A percentile compares a stretch with the other conserved stretches of the same genome.
Evolutionary conservation across 2,113 vertebrate genomes (phyloP).

Genomic region (Pomatostomus ruficeps): DNA sequence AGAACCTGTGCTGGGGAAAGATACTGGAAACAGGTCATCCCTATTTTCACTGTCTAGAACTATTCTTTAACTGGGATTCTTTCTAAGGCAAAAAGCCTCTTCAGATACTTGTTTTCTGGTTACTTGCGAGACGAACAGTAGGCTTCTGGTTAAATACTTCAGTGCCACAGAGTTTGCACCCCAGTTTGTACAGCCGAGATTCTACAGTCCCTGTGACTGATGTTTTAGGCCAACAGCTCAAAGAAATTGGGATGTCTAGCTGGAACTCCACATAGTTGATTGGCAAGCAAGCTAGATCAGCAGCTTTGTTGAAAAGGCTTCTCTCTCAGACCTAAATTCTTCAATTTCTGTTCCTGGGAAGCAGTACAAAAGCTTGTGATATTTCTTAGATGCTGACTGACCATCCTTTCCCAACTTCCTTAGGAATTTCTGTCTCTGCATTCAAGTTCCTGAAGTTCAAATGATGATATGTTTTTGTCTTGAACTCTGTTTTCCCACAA

Average conservation of each 20-base stretch:
- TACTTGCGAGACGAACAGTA: neutral
- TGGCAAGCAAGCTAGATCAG: neutral
- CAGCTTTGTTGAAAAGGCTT: neutral
- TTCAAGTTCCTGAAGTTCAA: constrained; percentile 41
- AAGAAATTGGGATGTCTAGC: neutral
- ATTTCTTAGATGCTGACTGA: constrained; percentile 15
- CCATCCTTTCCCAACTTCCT: neutral
- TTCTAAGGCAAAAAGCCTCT: neutral
- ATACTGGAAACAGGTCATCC: neutral
- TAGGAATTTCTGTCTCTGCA: constrained; percentile 22
- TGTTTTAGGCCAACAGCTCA: neutral
- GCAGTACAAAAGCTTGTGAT: neutral
- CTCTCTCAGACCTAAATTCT: neutral
- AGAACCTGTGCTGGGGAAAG: neutral
- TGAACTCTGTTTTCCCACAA: constrained; percentile 25
- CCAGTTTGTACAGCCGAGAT: neutral
- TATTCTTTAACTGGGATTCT: neutral
- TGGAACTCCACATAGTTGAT: neutral
- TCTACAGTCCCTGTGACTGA: neutral
- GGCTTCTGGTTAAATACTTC: neutral
- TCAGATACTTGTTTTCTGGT: neutral
- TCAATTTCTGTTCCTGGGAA: constrained; percentile 31
- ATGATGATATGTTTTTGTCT: constrained; percentile 41
- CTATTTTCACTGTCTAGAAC: neutral
- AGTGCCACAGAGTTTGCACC: neutral